Percentiles rank a stretch among this genome's conserved stretches.
Evolutionary conservation across 2,113 vertebrate species (phyloP).

Genomic region (Lanius ludovicianus): DNA sequence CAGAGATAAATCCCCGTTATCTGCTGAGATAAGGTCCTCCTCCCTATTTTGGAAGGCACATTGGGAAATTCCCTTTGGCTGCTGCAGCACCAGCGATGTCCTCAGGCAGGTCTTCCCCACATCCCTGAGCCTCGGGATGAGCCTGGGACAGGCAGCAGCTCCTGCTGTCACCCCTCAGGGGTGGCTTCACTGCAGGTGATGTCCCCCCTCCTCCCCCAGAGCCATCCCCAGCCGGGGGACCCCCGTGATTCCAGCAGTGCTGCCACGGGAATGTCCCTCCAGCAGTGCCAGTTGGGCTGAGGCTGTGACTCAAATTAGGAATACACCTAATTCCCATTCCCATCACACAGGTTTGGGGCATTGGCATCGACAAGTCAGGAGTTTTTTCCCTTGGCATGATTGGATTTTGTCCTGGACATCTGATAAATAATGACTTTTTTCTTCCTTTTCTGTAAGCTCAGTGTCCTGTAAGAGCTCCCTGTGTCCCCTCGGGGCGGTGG

Average conservation of each 20-base stretch:
- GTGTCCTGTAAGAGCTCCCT: not conserved
- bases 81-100: fast-evolving
- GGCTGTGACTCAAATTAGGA: not conserved
- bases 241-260: fast-evolving
- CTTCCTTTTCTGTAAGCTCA: not conserved
- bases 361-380: fast-evolving
- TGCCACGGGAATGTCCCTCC: not conserved
- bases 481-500: not conserved
- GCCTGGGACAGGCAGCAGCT: not conserved
- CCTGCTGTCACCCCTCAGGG: not conserved
- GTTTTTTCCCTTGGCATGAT: not conserved
- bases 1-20: not conserved
- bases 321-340: not conserved
- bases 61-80: not conserved
- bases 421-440: not conserved
- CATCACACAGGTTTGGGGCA: not conserved
- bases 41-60: not conserved
- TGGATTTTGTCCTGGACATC: not conserved
- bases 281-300: not conserved
- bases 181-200: not conserved
- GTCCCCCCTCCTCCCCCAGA: not conserved
- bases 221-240: not conserved
- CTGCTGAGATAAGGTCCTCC: not conserved
- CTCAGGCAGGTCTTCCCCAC: not conserved
- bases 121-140: fast-evolving